phyloP scores from a whole-genome alignment of 1,140 invertebrate species.

The Euwallacea fornicatus region DNA sequence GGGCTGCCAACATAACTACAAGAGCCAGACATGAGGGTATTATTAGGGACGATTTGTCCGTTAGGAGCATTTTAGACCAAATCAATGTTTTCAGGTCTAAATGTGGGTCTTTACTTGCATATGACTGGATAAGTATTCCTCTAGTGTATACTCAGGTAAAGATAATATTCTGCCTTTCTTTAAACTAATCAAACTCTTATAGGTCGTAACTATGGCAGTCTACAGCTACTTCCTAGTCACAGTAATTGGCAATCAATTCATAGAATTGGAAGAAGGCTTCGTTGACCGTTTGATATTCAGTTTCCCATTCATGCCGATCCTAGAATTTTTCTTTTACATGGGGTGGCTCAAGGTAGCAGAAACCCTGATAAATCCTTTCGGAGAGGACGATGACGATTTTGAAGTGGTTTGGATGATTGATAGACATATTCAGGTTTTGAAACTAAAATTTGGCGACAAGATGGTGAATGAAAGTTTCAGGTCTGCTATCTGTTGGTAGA shows the following conservation, averaged over 20 bases:
- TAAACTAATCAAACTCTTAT: constrained; percentile 16
- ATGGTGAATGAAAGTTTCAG: constrained; percentile 51
- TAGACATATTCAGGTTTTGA: constrained; percentile 69
- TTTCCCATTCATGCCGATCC: constrained; percentile 82
- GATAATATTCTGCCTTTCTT: background rate
- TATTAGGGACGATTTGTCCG: constrained; percentile 72
- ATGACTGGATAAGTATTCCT: constrained; percentile 85
- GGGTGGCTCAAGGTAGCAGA: constrained; percentile 90
- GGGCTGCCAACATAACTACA: constrained; percentile 72
- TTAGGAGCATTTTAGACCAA: constrained; percentile 69
- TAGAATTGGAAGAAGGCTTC: constrained; percentile 27
- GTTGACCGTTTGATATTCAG: constrained; percentile 69
- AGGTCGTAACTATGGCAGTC: constrained; percentile 68
- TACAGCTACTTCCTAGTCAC: constrained; percentile 73
- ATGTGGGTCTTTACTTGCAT: constrained; percentile 74
- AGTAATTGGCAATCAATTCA: constrained; percentile 66
- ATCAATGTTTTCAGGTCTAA: constrained; percentile 69
- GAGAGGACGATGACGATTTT: constrained; percentile 83
- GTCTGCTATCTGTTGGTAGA: constrained; percentile 89
- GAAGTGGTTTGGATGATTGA: constrained; percentile 85
- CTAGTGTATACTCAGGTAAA: constrained; percentile 81
- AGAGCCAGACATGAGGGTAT: constrained; percentile 69
- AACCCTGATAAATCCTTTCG: constrained; percentile 83
- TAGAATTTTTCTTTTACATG: constrained; percentile 86
- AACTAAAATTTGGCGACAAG: background rate